These are phyloP conservation scores for Himalopsyche kuldschensis DNA, from an alignment of 2,888 invertebrate genomes.

Conservation along the genomic window DNA sequence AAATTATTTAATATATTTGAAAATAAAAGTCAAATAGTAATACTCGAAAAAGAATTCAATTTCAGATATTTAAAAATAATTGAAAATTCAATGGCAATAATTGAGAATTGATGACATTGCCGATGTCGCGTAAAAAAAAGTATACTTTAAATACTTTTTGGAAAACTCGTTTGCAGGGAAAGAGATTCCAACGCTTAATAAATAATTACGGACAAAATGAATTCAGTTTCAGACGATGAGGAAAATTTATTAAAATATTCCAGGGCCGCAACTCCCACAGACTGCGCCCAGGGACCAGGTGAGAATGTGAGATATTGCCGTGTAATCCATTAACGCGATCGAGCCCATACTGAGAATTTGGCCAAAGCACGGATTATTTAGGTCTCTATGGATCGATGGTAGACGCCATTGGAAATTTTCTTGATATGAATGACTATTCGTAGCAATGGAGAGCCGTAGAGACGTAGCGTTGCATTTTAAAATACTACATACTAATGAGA, in stretches of 20 bases:
- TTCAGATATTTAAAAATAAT: too few relatives aligned
- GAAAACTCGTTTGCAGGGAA: too few relatives aligned
- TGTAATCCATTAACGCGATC: neutral
- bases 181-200: neutral
- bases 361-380: neutral
- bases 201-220: neutral
- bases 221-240: neutral
- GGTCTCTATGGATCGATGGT: neutral
- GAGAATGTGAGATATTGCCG: neutral
- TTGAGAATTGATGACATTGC: too few relatives aligned
- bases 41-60: too few relatives aligned
- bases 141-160: too few relatives aligned
- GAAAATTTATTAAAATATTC: neutral
- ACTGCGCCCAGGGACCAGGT: neutral
- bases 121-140: too few relatives aligned
- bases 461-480: too few relatives aligned
- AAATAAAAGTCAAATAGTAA: too few relatives aligned
- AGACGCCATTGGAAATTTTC: neutral
- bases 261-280: neutral
- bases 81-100: too few relatives aligned
- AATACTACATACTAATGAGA: too few relatives aligned
- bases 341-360: neutral
- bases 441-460: too few relatives aligned
- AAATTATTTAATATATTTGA: too few relatives aligned
- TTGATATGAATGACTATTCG: neutral